Percentiles rank a stretch among this genome's conserved stretches.
Conservation (phyloP, 2,113 vertebrate species). For the Rhynchomys soricoides region DNA sequence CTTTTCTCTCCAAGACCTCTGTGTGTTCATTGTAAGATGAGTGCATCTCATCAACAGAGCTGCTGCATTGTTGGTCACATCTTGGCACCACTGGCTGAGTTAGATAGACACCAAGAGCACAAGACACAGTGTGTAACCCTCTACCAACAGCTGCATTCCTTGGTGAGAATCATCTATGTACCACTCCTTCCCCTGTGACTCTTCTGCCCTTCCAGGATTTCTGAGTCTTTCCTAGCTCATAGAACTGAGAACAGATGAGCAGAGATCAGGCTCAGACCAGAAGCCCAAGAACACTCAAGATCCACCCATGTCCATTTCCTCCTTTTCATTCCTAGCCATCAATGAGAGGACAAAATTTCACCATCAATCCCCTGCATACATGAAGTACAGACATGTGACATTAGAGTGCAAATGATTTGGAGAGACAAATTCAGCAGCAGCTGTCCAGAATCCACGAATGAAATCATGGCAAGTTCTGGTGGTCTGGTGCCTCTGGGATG, state of each 20-base stretch:
- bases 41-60: rapidly evolving
- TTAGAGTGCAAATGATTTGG: rapidly evolving
- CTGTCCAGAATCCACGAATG: not conserved
- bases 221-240: not conserved
- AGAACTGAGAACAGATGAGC: not conserved
- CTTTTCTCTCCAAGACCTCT: rapidly evolving
- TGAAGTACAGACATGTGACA: rapidly evolving
- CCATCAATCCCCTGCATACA: rapidly evolving
- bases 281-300: not conserved
- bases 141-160: rapidly evolving
- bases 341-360: not conserved
- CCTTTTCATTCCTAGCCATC: rapidly evolving
- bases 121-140: not conserved
- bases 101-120: not conserved
- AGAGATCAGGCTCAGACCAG: not conserved
- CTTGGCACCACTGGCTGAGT: too few relatives aligned
- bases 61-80: not conserved
- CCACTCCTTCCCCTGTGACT: rapidly evolving
- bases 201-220: not conserved
- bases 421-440: not conserved
- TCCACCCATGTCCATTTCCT: not conserved
- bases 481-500: too few relatives aligned
- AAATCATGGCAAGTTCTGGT: not conserved
- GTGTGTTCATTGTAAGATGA: not conserved
- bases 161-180: rapidly evolving